Conservation (phyloP, 1,140 invertebrate genomes). For the Penaeus vannamei region DNA sequence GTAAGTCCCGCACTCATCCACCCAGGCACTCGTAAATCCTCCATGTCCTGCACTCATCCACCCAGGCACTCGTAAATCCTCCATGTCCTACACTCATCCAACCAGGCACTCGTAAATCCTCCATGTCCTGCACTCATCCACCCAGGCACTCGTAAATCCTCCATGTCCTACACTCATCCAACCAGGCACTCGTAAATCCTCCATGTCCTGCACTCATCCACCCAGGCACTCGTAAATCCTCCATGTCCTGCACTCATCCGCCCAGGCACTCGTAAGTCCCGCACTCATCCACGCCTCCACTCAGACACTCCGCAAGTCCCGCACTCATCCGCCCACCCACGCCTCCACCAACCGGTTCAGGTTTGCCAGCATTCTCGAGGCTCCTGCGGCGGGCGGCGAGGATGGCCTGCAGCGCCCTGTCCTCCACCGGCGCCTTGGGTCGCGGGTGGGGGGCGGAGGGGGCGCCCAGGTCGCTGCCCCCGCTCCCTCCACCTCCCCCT, state of each 20-base stretch:
- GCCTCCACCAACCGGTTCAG: constrained; percentile 62
- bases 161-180: neutral
- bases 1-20: neutral
- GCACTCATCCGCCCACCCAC: neutral
- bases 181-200: neutral
- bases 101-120: neutral
- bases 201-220: neutral
- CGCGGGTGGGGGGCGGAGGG: constrained; percentile 14
- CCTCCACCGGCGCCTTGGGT: constrained; percentile 52
- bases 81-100: neutral
- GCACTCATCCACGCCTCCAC: neutral
- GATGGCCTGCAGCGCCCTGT: constrained; percentile 51
- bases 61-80: neutral
- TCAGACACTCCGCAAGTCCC: neutral
- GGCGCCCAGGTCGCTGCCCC: neutral
- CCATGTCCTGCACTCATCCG: neutral
- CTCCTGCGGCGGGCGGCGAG: constrained; percentile 54
- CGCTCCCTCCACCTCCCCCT: constrained; percentile 3
- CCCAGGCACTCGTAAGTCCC: neutral
- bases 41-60: neutral
- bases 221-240: neutral
- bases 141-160: neutral
- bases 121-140: neutral
- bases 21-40: neutral
- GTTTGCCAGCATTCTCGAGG: constrained; percentile 59